phyloP scores from a whole-genome alignment of 2,797 vertebrate genomes.

The Eutrigla gurnardus region DNA sequence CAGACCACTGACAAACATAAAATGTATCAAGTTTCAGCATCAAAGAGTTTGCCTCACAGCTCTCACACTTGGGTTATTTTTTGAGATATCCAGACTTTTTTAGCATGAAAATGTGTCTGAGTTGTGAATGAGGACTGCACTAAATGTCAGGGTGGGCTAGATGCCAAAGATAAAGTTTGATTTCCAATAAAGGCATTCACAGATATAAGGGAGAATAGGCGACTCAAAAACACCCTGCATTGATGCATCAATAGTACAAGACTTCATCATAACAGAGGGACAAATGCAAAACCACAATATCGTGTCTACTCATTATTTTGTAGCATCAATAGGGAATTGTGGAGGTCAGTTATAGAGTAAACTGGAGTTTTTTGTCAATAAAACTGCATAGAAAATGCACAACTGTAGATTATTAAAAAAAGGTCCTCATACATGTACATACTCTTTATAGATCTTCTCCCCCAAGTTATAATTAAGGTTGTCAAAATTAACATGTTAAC shows the following conservation, averaged over 20 bases:
- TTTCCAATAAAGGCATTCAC: conserved; percentile 19
- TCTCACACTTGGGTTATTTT: conserved; percentile 15
- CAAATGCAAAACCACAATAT: neutral
- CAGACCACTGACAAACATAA: conserved; percentile 38
- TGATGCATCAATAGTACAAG: neutral
- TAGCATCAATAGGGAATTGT: neutral
- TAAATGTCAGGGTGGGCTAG: conserved; percentile 9
- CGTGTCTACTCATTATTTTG: conserved; percentile 11
- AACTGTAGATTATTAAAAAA: neutral
- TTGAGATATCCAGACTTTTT: conserved; percentile 27
- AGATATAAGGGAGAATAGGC: neutral
- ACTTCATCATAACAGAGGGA: conserved; percentile 13
- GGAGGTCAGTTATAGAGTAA: neutral
- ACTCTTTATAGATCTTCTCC: neutral
- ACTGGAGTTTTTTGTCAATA: neutral
- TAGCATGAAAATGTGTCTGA: conserved; percentile 23
- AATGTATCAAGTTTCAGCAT: conserved; percentile 33
- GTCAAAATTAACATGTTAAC: too few relatives aligned
- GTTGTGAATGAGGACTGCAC: conserved; percentile 6
- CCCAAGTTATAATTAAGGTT: neutral
- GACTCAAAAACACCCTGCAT: conserved; percentile 3
- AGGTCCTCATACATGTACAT: neutral
- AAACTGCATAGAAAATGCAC: neutral
- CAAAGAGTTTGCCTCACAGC: conserved; percentile 33
- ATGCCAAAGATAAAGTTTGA: conserved; percentile 11